These are phyloP conservation scores for Archips crataeganus DNA, from an alignment of 2,888 invertebrate species.

Conservation along the genomic window DNA sequence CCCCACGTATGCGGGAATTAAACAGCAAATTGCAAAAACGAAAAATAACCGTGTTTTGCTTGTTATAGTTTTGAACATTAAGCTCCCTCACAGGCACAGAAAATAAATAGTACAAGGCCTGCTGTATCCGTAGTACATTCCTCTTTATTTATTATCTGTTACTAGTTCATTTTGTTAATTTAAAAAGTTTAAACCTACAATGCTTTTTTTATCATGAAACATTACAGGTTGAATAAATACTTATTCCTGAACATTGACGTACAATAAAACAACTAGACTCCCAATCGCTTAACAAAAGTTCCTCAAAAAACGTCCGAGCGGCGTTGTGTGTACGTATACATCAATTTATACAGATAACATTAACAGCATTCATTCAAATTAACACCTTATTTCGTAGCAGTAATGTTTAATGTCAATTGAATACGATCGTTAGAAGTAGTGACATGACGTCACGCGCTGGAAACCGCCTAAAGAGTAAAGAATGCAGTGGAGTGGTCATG, in stretches of 20 bases:
- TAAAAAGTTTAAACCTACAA: not conserved
- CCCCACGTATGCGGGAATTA: not conserved
- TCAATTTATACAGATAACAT: no score
- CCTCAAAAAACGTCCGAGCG: no score
- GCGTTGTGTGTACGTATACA: no score
- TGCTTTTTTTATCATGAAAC: not conserved
- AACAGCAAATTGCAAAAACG: not conserved
- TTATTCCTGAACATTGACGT: not conserved
- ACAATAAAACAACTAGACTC: no score
- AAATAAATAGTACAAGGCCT: not conserved
- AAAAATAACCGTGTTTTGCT: not conserved
- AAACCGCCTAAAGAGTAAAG: no score
- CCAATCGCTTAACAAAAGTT: no score
- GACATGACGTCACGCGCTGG: no score
- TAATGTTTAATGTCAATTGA: no score
- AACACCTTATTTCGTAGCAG: no score
- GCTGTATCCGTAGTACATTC: conserved; percentile 10
- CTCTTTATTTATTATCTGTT: conserved; percentile 18
- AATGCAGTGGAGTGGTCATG: no score
- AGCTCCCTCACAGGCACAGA: not conserved
- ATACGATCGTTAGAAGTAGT: no score
- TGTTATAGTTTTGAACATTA: not conserved
- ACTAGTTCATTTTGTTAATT: not conserved
- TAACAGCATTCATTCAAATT: no score
- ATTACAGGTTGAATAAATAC: not conserved